phyloP scores from a whole-genome alignment of 2,797 vertebrate species.

The Schizopygopsis pylzovi region DNA sequence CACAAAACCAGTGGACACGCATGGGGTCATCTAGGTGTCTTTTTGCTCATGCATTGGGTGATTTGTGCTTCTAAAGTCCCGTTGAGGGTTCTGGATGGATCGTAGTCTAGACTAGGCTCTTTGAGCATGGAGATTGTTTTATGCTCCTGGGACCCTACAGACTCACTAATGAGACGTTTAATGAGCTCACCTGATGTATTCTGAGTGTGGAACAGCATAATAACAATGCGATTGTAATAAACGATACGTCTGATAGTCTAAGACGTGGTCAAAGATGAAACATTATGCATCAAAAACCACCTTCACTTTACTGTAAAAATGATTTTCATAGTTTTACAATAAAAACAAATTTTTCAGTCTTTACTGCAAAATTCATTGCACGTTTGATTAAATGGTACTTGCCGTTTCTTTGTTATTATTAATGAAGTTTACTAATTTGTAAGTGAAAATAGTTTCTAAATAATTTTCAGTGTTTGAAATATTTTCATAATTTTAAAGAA shows the following conservation, averaged over 20 bases:
- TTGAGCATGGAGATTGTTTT: not conserved
- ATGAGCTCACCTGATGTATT: slow-evolving; percentile 13
- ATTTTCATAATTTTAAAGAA: no score
- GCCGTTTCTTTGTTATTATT: no score
- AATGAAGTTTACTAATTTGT: no score
- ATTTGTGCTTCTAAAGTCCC: not conserved
- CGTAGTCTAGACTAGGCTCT: not conserved
- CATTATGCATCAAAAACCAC: not conserved
- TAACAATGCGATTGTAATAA: not conserved
- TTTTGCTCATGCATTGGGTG: not conserved
- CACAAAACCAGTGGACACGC: slow-evolving; percentile 46
- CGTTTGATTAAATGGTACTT: not conserved
- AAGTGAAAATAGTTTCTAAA: no score
- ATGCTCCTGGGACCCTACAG: not conserved
- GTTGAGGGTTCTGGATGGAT: not conserved
- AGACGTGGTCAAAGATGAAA: no score
- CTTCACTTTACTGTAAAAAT: not conserved
- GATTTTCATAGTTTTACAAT: not conserved
- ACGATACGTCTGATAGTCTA: no score
- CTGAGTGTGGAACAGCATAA: not conserved
- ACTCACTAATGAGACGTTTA: slow-evolving; percentile 28
- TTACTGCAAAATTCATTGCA: not conserved
- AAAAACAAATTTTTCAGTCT: not conserved
- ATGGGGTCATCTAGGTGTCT: not conserved
- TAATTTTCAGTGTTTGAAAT: no score